These are phyloP conservation scores for Cepaea nemoralis DNA, from an alignment of 1,140 invertebrate genomes.

Conservation along the genomic window DNA sequence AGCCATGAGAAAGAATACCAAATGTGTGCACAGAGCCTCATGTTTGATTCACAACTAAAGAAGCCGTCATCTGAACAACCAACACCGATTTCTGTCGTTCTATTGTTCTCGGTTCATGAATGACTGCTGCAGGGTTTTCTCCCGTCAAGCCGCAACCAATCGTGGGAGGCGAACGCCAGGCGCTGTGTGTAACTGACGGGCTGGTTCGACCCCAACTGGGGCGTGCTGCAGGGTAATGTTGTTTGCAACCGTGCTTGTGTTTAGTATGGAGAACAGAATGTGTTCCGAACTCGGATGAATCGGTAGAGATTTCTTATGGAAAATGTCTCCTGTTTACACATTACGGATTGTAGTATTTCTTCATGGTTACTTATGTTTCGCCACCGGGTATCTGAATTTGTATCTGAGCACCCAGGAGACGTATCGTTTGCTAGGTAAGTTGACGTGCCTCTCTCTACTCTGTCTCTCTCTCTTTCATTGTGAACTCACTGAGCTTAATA, in stretches of 20 bases:
- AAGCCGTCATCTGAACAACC: too few relatives aligned
- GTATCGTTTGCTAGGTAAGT: conserved; percentile 62
- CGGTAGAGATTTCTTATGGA: conserved; percentile 42
- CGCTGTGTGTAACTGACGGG: conserved; percentile 44
- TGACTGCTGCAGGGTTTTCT: neutral
- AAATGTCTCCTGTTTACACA: conserved; percentile 47
- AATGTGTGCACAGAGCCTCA: too few relatives aligned
- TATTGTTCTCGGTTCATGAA: too few relatives aligned
- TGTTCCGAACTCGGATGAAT: conserved; percentile 38
- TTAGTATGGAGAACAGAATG: conserved; percentile 32
- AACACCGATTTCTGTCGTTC: too few relatives aligned
- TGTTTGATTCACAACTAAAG: too few relatives aligned
- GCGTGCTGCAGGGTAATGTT: neutral
- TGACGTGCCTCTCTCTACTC: too few relatives aligned
- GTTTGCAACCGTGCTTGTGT: neutral
- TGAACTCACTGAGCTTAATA: too few relatives aligned
- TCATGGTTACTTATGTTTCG: conserved; percentile 47
- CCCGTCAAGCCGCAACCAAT: neutral
- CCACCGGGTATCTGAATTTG: conserved; percentile 56
- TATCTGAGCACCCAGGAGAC: conserved; percentile 62
- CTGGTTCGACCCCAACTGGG: conserved; percentile 40
- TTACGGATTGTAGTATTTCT: conserved; percentile 45
- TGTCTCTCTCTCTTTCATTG: too few relatives aligned
- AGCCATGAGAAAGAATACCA: too few relatives aligned
- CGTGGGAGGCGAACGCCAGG: conserved; percentile 20